Evolutionary conservation across 2,797 vertebrate genomes (phyloP).

Genomic region (Neosalanx taihuensis): DNA sequence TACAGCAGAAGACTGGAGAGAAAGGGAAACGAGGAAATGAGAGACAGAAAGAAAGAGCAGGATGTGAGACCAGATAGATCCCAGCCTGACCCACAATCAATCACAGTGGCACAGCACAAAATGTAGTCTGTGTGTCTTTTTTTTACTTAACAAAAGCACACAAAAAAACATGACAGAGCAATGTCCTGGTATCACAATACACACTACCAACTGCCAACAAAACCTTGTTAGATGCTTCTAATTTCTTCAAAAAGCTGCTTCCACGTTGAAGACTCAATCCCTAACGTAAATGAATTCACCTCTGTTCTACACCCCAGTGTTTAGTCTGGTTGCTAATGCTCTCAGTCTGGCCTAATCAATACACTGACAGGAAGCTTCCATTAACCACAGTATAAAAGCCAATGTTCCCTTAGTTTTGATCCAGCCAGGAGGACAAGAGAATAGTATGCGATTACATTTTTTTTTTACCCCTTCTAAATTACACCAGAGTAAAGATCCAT

Average conservation of each 20-base stretch:
- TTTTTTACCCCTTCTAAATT: neutral
- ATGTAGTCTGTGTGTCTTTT: neutral
- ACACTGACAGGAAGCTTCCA: slow-evolving; percentile 11
- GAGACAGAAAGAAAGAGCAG: slow-evolving; percentile 18
- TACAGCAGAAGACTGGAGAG: neutral
- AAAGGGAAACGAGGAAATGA: neutral
- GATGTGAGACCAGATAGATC: neutral
- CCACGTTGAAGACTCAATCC: slow-evolving; percentile 8
- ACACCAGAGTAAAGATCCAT: neutral
- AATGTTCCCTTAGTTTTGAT: neutral
- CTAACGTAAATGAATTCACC: slow-evolving; percentile 17
- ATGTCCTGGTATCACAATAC: too few relatives aligned
- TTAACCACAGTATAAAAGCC: neutral
- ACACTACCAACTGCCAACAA: too few relatives aligned
- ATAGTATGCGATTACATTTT: neutral
- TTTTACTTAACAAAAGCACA: too few relatives aligned
- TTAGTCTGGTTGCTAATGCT: slow-evolving; percentile 15
- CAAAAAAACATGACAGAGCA: too few relatives aligned
- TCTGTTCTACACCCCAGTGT: slow-evolving; percentile 14
- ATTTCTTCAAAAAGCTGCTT: neutral
- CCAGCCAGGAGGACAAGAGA: neutral
- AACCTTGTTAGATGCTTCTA: too few relatives aligned
- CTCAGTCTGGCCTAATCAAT: slow-evolving; percentile 11
- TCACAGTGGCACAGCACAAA: neutral
- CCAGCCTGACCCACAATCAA: neutral